Percentiles rank a stretch among this genome's conserved stretches.
phyloP scores from a whole-genome alignment of 2,888 invertebrate genomes.

The Margaritifera margaritifera region DNA sequence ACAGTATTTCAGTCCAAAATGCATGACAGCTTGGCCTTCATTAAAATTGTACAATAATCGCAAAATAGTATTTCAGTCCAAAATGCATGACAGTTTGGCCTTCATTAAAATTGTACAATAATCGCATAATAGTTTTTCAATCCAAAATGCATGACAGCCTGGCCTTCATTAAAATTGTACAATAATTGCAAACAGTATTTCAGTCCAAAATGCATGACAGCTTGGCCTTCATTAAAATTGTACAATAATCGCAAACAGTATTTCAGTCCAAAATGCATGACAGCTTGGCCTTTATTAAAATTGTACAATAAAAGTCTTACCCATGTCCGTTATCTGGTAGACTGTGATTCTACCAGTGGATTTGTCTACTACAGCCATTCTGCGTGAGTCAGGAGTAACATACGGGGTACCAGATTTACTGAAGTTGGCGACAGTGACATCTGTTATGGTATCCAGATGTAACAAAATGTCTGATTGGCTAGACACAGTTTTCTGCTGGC shows the following conservation, averaged over 20 bases:
- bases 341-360: slow-evolving; percentile 77
- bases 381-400: slow-evolving; percentile 82
- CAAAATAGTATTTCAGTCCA: no score
- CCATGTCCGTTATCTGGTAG: slow-evolving; percentile 79
- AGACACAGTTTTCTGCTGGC: slow-evolving; percentile 64
- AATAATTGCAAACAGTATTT: neutral
- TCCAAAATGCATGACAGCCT: neutral
- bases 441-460: slow-evolving; percentile 82
- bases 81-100: neutral
- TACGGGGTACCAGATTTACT: slow-evolving; percentile 74
- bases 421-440: slow-evolving; percentile 68
- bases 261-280: neutral
- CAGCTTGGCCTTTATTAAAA: no score
- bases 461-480: slow-evolving; percentile 77
- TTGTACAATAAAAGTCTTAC: slow-evolving; percentile 62
- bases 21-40: neutral
- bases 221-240: no score
- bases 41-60: slow-evolving; percentile 1
- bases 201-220: neutral
- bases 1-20: no score
- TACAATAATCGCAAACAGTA: neutral
- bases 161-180: no score
- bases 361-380: slow-evolving; percentile 80
- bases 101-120: neutral
- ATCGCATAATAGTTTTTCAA: neutral